Evolutionary conservation across 2,888 invertebrate species (phyloP).

Genomic region (Lasioglossum morio): DNA sequence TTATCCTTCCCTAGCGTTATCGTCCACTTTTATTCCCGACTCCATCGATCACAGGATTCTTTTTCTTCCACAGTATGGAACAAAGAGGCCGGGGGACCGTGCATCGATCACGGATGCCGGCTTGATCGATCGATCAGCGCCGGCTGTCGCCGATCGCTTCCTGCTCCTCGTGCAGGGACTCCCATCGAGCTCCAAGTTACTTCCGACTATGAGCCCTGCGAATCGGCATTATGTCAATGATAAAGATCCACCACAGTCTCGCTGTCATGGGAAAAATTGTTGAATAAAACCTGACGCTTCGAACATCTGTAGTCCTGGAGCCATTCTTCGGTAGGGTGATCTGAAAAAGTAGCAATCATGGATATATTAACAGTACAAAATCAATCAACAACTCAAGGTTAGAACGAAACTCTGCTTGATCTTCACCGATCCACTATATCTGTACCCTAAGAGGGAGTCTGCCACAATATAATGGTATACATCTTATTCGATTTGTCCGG

Average conservation of each 20-base stretch:
- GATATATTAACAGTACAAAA: neutral
- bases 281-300: neutral
- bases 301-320: neutral
- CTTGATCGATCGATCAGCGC: conserved; percentile 44
- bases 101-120: conserved; percentile 50
- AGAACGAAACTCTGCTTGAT: too few species aligned
- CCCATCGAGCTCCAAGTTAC: neutral
- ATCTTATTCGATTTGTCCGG: neutral
- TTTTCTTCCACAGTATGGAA: conserved; percentile 20
- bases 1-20: conserved; percentile 32
- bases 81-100: conserved; percentile 26
- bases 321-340: neutral
- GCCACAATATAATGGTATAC: too few species aligned
- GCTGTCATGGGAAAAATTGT: neutral
- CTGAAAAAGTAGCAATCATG: neutral
- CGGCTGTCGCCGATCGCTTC: conserved; percentile 12
- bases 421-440: too few species aligned
- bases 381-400: neutral
- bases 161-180: neutral
- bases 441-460: too few species aligned
- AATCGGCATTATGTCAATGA: neutral
- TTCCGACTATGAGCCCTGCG: neutral
- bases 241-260: neutral
- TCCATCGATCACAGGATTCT: conserved; percentile 54
- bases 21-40: conserved; percentile 20